These are phyloP conservation scores for Heterodera schachtii DNA, from an alignment of 1,140 invertebrate species.

Conservation along the genomic window DNA sequence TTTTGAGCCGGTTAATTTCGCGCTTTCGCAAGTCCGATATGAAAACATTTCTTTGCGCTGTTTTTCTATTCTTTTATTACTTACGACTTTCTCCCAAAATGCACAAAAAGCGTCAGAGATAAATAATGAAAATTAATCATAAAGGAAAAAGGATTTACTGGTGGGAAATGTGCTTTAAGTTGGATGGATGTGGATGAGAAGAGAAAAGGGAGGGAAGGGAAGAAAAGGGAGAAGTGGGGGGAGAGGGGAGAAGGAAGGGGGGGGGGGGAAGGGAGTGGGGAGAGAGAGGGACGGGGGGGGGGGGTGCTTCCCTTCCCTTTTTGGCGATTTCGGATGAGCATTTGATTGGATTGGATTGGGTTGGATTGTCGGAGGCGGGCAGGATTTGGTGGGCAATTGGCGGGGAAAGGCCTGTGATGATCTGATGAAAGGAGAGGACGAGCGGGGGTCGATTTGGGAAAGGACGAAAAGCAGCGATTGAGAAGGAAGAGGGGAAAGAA, in stretches of 20 bases:
- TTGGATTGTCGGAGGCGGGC: neutral
- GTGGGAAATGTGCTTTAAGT: neutral
- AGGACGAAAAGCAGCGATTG: neutral
- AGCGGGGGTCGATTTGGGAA: neutral
- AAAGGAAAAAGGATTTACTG: neutral
- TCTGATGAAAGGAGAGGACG: neutral
- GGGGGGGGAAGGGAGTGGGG: neutral
- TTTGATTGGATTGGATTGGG: neutral
- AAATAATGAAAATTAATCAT: neutral
- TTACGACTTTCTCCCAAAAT: neutral
- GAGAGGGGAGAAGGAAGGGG: neutral
- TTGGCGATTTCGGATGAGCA: neutral
- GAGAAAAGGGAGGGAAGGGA: neutral
- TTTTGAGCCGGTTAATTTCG: neutral
- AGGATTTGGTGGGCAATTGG: constrained; percentile 9
- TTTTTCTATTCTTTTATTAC: neutral
- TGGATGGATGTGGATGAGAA: neutral
- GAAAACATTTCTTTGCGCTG: neutral
- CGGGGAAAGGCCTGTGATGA: neutral
- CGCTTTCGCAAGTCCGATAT: neutral
- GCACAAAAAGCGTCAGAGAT: neutral
- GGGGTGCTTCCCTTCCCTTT: neutral
- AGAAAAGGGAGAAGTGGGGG: neutral
- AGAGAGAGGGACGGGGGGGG: neutral
- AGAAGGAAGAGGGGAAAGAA: neutral